These are phyloP conservation scores for Lithosia quadra DNA, from an alignment of 2,888 invertebrate genomes.

Conservation along the genomic window DNA sequence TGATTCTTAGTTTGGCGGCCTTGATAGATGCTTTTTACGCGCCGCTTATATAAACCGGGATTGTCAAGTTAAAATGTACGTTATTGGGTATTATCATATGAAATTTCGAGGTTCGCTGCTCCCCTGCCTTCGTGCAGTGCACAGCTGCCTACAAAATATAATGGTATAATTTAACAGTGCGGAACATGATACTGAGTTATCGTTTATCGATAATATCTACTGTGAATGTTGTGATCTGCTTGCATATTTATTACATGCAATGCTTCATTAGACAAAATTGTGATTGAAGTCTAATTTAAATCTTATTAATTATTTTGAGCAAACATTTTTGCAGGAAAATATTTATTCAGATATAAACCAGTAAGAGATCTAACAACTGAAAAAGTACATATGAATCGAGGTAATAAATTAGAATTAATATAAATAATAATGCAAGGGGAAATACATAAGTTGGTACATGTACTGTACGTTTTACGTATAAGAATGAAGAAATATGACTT, in stretches of 20 bases:
- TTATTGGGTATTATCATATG: background rate
- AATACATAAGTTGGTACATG: too few relatives aligned
- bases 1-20: too few relatives aligned
- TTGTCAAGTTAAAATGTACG: background rate
- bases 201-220: background rate
- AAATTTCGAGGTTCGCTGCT: background rate
- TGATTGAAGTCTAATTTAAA: background rate
- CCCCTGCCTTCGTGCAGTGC: background rate
- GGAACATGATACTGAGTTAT: constrained; percentile 2
- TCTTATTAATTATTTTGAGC: too few relatives aligned
- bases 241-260: background rate
- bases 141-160: background rate
- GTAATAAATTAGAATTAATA: too few relatives aligned
- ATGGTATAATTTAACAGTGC: constrained; percentile 2
- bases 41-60: too few relatives aligned
- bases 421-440: too few relatives aligned
- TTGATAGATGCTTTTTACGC: too few relatives aligned
- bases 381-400: too few relatives aligned
- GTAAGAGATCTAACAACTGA: too few relatives aligned
- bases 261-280: background rate
- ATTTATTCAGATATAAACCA: too few relatives aligned
- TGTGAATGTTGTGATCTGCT: background rate
- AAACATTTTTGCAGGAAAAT: too few relatives aligned
- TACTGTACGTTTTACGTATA: too few relatives aligned
- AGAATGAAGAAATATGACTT: background rate